Base-by-base conservation (phyloP, 2,113 vertebrate species). In the Phodopus roborovskii region DNA sequence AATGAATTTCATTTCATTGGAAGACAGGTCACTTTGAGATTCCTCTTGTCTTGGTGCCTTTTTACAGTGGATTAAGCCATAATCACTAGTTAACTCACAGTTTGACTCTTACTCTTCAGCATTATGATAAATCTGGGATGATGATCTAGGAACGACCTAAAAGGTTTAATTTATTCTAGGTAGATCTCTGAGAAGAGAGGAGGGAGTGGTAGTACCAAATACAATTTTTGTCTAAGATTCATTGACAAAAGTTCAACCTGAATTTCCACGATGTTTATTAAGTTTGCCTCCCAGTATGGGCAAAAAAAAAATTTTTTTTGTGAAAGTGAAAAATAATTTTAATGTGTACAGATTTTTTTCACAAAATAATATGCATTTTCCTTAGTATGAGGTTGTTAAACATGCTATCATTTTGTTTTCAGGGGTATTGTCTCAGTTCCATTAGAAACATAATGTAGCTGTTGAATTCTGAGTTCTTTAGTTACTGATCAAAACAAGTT, bases 151-250 rank as follows among this genome's bases (percentile, higher is more conserved):
- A 74, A 28, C 94, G 91, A 88, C 70, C 88, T 96, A 93, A 94
- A 96, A 96, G 81, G 42, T 97, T 94, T 97, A 97, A 92, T 96
- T 91, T 96, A 97, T 97, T 96, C 78, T 90, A 79, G 74, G 93
- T 90, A 95, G 88, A 91, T 95, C 62, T 96, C 83, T 94, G 82
- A 95, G 81, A 96, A 93, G 89, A 95, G 64, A 92, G 91, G 81
- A 95, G 97, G n/a, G 78, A 95, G 75, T 97, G 87, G 50, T 86
- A 96, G 30, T 96, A 95, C 58, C 79, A 96, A 90, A 96, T 94
- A 92, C 90, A 97, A 97, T 92, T 84, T 95, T 97, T 70, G 87
- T 92, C 86, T 96, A 84, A 89, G 56, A 56, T 96, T 97, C 90
- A 95, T 30, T 93, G 88, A 82, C 85, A 92, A 62, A 62, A 95